phyloP scores from a whole-genome alignment of 1,140 invertebrate species.

The Drosophila willistoni region DNA sequence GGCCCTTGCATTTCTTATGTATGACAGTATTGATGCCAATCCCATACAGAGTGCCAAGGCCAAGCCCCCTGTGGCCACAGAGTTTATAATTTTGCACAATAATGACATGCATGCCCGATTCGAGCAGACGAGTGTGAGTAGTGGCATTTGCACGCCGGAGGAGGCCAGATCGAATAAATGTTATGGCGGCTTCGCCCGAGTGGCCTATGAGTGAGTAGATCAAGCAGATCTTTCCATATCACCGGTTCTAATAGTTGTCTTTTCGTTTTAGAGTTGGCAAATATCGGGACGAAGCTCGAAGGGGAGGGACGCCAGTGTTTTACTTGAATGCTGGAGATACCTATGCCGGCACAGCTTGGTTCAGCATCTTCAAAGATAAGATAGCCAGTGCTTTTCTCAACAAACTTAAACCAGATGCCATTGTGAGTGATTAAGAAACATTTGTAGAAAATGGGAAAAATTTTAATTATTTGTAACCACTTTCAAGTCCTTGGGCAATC shows the following conservation, averaged over 20 bases:
- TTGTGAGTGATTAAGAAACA: conserved; percentile 86
- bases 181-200: conserved; percentile 92
- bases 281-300: conserved; percentile 84
- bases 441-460: no score
- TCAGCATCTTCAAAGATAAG: conserved; percentile 90
- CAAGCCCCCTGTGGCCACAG: conserved; percentile 52
- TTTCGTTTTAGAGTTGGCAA: conserved; percentile 84
- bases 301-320: conserved; percentile 85
- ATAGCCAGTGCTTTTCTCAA: conserved; percentile 91
- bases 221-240: neutral
- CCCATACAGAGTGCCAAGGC: conserved; percentile 9
- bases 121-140: conserved; percentile 89
- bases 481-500: conserved; percentile 93
- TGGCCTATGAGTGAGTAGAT: conserved; percentile 85
- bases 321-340: conserved; percentile 95
- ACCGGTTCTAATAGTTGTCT: neutral
- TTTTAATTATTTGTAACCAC: neutral
- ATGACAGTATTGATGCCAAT: conserved; percentile 16
- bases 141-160: conserved; percentile 86
- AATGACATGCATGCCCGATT: conserved; percentile 96
- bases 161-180: conserved; percentile 86
- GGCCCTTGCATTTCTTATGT: conserved; percentile 5
- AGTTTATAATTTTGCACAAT: conserved; percentile 91
- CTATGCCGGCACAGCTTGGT: conserved; percentile 94
- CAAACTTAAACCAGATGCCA: conserved; percentile 90